Percentiles rank a stretch among this genome's conserved stretches.
These are phyloP conservation scores for Lethrus apterus DNA, from an alignment of 1,140 invertebrate genomes.

Conservation along the genomic window DNA sequence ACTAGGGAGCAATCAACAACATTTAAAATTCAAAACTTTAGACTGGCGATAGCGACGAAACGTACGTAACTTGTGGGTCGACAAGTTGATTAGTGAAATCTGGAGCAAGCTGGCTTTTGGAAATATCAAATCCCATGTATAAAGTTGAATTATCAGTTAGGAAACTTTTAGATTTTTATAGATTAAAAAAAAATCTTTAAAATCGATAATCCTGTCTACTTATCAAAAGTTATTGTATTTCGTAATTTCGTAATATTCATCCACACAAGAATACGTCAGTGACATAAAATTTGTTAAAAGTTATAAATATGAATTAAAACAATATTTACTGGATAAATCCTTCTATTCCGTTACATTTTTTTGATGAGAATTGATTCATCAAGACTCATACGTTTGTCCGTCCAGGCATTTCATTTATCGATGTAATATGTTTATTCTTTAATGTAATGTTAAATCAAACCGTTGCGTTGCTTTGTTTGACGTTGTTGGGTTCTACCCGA, in stretches of 20 bases:
- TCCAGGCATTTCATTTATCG: too few relatives aligned
- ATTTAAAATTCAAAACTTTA: conserved; percentile 12
- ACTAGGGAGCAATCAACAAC: conserved; percentile 4
- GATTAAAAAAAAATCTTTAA: conserved; percentile 4
- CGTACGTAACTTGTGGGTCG: conserved; percentile 5
- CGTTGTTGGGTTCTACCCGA: too few relatives aligned
- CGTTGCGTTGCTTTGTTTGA: too few relatives aligned
- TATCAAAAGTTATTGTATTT: not conserved
- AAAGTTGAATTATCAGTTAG: conserved; percentile 7
- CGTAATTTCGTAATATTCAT: not conserved
- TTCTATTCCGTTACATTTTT: too few relatives aligned
- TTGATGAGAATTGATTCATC: too few relatives aligned
- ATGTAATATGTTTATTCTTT: too few relatives aligned
- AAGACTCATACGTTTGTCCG: too few relatives aligned
- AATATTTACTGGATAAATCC: not conserved
- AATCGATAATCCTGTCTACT: not conserved
- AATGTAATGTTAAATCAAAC: too few relatives aligned
- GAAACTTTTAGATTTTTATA: not conserved
- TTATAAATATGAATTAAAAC: not conserved
- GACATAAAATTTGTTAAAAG: not conserved
- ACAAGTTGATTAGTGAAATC: conserved; percentile 9
- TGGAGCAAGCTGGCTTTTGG: conserved; percentile 4
- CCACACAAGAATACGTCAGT: not conserved
- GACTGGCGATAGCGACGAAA: conserved; percentile 4
- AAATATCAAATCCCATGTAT: not conserved